Evolutionary conservation across 2,113 vertebrate species (phyloP).

Genomic region (Sprattus sprattus): DNA sequence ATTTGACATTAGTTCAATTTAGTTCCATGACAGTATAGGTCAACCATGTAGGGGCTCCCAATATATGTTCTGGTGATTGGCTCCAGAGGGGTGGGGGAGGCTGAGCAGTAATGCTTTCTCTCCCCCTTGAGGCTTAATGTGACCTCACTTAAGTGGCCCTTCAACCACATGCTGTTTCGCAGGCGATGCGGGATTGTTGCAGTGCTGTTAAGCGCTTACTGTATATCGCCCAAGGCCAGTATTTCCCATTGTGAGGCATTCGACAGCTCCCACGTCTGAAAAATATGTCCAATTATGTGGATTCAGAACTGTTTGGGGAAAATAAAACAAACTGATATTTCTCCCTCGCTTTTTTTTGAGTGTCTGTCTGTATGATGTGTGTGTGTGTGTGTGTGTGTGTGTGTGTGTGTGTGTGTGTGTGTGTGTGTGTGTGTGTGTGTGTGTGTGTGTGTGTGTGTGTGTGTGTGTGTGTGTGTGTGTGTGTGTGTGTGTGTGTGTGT

Average conservation of each 20-base stretch:
- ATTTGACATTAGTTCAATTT: constrained; percentile 11
- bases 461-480: neutral
- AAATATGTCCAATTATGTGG: constrained; percentile 15
- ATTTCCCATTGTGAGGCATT: constrained; percentile 9
- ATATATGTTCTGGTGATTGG: neutral
- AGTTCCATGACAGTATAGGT: neutral
- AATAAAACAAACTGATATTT: constrained; percentile 2
- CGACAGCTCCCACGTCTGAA: constrained; percentile 1
- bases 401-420: neutral
- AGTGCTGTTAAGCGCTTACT: neutral
- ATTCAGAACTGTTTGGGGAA: constrained; percentile 13
- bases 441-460: neutral
- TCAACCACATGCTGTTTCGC: constrained; percentile 1
- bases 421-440: neutral
- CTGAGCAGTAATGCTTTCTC: neutral
- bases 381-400: neutral
- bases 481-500: neutral
- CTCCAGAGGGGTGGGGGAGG: neutral
- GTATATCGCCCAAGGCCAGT: neutral
- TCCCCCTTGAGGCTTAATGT: neutral
- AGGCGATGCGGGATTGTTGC: neutral
- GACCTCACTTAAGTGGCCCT: constrained; percentile 11
- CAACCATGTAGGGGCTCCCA: neutral
- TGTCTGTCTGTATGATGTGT: neutral
- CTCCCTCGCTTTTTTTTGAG: neutral